Conservation (phyloP, 2,888 invertebrate genomes). For the Sarcophaga carnaria region DNA sequence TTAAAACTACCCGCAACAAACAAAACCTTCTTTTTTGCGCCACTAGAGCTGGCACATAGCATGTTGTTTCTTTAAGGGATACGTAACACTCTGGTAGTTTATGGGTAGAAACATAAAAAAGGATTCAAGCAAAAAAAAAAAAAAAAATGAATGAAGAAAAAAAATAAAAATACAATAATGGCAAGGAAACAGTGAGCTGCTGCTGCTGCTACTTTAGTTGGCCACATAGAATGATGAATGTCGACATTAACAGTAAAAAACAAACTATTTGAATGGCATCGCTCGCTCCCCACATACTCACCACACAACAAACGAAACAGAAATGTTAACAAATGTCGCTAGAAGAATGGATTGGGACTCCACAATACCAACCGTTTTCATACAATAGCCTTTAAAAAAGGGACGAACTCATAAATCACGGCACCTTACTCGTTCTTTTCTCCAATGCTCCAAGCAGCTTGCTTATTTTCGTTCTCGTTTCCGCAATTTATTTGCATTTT, state of each 20-base stretch:
- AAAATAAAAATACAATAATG: neutral
- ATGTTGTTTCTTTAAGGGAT: slow-evolving; percentile 29
- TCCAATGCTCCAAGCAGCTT: too few relatives aligned
- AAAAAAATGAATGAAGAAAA: neutral
- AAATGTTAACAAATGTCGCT: neutral
- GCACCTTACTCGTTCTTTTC: neutral
- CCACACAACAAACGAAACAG: slow-evolving; percentile 20
- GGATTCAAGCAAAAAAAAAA: neutral
- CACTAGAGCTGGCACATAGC: slow-evolving; percentile 1
- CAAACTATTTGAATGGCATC: slow-evolving; percentile 42
- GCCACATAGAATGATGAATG: slow-evolving; percentile 51
- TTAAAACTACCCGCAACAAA: slow-evolving; percentile 38
- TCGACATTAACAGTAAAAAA: slow-evolving; percentile 50
- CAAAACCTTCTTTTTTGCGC: slow-evolving; percentile 10
- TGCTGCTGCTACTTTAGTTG: slow-evolving; percentile 21
- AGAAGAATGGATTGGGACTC: neutral
- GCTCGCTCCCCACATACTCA: neutral
- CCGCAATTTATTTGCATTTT: slow-evolving; percentile 42
- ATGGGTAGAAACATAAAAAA: neutral
- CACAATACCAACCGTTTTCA: slow-evolving; percentile 22
- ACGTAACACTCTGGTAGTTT: neutral
- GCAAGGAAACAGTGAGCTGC: neutral
- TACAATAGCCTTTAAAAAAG: neutral
- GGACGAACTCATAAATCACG: slow-evolving; percentile 33
- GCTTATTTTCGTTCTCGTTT: neutral